Evolutionary conservation across 2,888 invertebrate genomes (phyloP), one percentile per base, ranked within the genome.

Genomic region (Baronia brevicornis): DNA sequence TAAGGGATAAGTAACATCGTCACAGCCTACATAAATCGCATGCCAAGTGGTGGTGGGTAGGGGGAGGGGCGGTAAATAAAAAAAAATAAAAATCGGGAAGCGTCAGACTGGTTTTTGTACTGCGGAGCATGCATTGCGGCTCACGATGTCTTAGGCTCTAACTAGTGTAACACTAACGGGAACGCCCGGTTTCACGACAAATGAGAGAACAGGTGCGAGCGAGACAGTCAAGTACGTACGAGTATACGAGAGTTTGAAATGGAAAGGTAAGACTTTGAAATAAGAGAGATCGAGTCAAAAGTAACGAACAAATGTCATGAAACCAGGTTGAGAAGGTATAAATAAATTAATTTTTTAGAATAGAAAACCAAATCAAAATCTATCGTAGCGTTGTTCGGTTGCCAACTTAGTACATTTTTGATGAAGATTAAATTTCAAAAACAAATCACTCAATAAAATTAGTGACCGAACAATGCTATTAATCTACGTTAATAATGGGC

Each of bases 1-100:
- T 61, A 77, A 75, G 80, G 80, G 78, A 77, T 78, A 78, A 82
- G 80, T 80, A 73, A 74, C 72, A 72, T 74, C 51, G 70, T 80
- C 73, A 75, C 80, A 80, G 80, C 72, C 79, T 82, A 78, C 61
- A 61, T 46, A 51, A 58, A 68, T 61, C 71, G 74, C 82, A 82
- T 82, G 84, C 84, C 68, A 75, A 73, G 57, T 59, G 62, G 60
- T 56, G 22, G 47, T 46, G 46, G 48, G 48, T 46, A 41, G 41
- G 59, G 68, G 48, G 38, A 39, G 41, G 40, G 61, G 60, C 54
- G 61, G 64, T 61, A 58, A 60, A 68, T 66, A 72, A 67, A 70
- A 70, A 58, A 25, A 34, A 36, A 45, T 48, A 56, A 54, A 46
- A 47, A 38, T 43, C 50, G 66, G 71, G 67, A 72, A 78, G 80